These are phyloP conservation scores for Euclidia mi DNA, from an alignment of 2,888 invertebrate genomes.

Conservation along the genomic window DNA sequence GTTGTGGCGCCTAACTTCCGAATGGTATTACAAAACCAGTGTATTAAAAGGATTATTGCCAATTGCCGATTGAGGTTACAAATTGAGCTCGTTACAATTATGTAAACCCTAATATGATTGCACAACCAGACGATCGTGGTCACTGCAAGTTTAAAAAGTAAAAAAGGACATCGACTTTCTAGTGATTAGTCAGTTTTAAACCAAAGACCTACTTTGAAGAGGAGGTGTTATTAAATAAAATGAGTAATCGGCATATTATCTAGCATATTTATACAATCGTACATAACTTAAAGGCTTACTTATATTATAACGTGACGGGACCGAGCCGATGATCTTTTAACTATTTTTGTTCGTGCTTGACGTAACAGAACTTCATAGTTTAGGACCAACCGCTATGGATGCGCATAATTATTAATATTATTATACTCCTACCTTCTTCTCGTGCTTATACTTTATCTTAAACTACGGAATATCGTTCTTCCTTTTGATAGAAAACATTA, in stretches of 20 bases:
- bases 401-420: no score
- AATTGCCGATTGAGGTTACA: slow-evolving; percentile 24
- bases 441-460: no score
- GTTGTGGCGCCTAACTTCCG: background rate
- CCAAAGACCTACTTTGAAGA: slow-evolving; percentile 19
- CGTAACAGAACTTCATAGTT: no score
- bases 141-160: slow-evolving; percentile 10
- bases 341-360: no score
- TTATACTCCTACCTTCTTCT: no score
- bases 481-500: no score
- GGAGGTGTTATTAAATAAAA: background rate
- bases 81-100: slow-evolving; percentile 33
- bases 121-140: slow-evolving; percentile 22
- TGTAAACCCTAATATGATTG: slow-evolving; percentile 36
- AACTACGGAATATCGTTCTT: no score
- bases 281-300: background rate
- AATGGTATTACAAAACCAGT: slow-evolving; percentile 8
- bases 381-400: no score
- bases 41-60: slow-evolving; percentile 9
- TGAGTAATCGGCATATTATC: slow-evolving; percentile 18
- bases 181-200: slow-evolving; percentile 28
- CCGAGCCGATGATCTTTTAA: no score
- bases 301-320: background rate
- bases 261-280: slow-evolving; percentile 31
- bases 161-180: slow-evolving; percentile 40